Evolutionary conservation across 2,113 vertebrate species (phyloP), one percentile per base, ranked within the genome.

Genomic region (Sylvia atricapilla): DNA sequence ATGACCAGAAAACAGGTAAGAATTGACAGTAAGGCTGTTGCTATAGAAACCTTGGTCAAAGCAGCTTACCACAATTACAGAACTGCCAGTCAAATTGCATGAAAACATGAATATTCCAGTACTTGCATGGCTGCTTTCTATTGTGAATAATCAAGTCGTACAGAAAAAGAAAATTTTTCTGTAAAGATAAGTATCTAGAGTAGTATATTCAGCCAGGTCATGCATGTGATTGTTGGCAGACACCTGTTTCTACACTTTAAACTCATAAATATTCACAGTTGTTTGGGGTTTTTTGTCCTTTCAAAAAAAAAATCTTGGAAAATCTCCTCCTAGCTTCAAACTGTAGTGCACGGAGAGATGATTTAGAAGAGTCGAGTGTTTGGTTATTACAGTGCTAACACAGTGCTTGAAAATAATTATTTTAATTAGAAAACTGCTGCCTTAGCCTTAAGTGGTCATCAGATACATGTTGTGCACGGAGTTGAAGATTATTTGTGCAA

Each of bases 1-100:
- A 98, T 96, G 99, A 98, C 97, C 98, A 98, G 97, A 93, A 95
- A 96, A 91, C 98, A 99, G 99, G 99, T 99, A 99, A 99, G 99
- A 97, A 98, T 96, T 97, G 98, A 96, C 97, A 97, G 95, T 95
- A 96, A 98, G 96, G 95, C 97, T 96, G 98, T 98, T 98, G 98
- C 97, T 97, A 98, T 98, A 97, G 98, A 97, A 98, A 98, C 98
- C 66, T 63, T 94, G 97, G 96, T 97, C 95, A 97, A 96, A 97
- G 97, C 94, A 97, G 96, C 97, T 98, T 97, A 97, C 95, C 93
- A 89, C 97, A 97, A 97, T 98, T 97, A 98, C 84, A 97, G 95
- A 96, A 96, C 97, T 98, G 97, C 94, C 97, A 97, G 55, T 98
- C 97, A 97, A 93, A 93, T 76, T 96, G 92, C 97, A 93, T 96